Conservation (phyloP, 2,797 vertebrate genomes). For the Diplodus puntazzo region DNA sequence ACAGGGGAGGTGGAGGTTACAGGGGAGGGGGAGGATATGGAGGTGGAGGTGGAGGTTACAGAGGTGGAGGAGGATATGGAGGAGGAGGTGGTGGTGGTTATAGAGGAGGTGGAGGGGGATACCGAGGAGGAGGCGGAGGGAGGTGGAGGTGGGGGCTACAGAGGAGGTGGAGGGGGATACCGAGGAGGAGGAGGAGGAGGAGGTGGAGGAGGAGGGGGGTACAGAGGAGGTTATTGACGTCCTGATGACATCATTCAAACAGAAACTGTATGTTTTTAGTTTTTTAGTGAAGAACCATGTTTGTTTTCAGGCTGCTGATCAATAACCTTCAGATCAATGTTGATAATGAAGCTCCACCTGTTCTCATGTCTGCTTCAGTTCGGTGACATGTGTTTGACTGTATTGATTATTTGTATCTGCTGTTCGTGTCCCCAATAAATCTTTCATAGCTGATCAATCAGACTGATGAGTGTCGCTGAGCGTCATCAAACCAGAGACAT, state of each 20-base stretch:
- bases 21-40: constrained; percentile 56
- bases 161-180: constrained; percentile 49
- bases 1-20: constrained; percentile 26
- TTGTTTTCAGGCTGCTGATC: too few species aligned
- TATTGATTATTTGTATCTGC: neutral
- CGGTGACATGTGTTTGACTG: neutral
- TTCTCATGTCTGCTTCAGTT: neutral
- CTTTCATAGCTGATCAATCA: neutral
- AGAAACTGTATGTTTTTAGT: too few species aligned
- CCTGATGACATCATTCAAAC: too few species aligned
- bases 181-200: constrained; percentile 41
- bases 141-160: constrained; percentile 64
- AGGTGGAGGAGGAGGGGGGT: constrained; percentile 52
- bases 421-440: neutral
- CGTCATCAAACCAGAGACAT: too few species aligned
- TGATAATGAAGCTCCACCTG: too few species aligned
- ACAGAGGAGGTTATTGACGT: constrained; percentile 31
- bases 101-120: constrained; percentile 10
- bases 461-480: too few species aligned
- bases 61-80: constrained; percentile 21
- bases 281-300: neutral
- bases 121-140: constrained; percentile 83
- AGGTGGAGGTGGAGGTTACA: constrained; percentile 2
- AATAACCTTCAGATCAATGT: too few species aligned
- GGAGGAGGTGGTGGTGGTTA: constrained; percentile 46